These are phyloP conservation scores for Nothobranchius furzeri DNA, from an alignment of 2,113 vertebrate genomes.

Conservation along the genomic window DNA sequence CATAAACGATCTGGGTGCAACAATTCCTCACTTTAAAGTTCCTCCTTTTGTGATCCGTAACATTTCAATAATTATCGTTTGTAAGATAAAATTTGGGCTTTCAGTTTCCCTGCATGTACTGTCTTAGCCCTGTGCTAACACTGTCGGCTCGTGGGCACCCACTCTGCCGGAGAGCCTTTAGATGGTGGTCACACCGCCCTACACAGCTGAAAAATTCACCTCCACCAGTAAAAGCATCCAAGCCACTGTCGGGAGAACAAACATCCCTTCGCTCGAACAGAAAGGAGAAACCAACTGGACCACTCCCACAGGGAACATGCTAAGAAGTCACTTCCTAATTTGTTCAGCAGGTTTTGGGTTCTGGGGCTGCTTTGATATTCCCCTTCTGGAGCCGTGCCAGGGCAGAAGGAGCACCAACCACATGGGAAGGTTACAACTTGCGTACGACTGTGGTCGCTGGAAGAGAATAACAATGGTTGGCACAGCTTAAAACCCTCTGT, in stretches of 20 bases:
- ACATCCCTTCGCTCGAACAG: constrained; percentile 47
- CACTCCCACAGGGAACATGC: constrained; percentile 61
- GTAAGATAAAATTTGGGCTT: too few relatives aligned
- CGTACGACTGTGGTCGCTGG: constrained; percentile 71
- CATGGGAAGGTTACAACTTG: constrained; percentile 78
- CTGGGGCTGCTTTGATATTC: constrained; percentile 57
- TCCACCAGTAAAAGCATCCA: constrained; percentile 54
- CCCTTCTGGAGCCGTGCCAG: constrained; percentile 63
- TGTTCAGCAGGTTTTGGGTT: constrained; percentile 70
- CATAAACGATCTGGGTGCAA: too few relatives aligned
- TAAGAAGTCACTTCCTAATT: constrained; percentile 70
- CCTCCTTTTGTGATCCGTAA: too few relatives aligned
- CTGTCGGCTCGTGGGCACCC: constrained; percentile 25
- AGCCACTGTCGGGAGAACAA: constrained; percentile 67
- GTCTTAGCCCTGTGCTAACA: constrained; percentile 13
- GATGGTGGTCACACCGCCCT: constrained; percentile 32
- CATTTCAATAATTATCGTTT: too few relatives aligned
- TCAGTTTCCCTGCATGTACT: too few relatives aligned
- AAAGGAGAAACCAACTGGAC: constrained; percentile 56
- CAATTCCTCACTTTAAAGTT: too few relatives aligned
- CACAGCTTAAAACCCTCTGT: constrained; percentile 72
- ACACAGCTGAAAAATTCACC: constrained; percentile 68
- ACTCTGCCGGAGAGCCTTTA: constrained; percentile 30
- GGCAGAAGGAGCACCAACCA: constrained; percentile 54
- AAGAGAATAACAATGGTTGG: constrained; percentile 82